Evolutionary conservation across 23 tunicate species (phyloP), one percentile per base, ranked within the genome.

Genomic region (Halocynthia aurantium): DNA sequence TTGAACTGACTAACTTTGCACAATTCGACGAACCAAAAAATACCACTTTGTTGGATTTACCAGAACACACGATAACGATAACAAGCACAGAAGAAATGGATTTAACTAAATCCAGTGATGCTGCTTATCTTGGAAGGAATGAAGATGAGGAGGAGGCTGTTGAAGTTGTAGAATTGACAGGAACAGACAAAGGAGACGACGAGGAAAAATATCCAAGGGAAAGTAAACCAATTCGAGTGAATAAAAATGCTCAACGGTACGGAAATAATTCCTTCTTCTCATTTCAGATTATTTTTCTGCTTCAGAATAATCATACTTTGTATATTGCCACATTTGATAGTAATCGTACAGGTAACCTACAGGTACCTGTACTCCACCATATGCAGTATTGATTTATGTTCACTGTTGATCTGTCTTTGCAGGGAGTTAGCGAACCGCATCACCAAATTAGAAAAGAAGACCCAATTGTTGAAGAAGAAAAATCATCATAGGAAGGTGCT

Each of bases 51-150:
- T 15, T 89, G 13, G 84, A 89, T 65, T 71, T 89, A 17, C 96
- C 96, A 11, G 64, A 89, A 44, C 96, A 89, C 62, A 62, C 57
- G 74, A 85, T 89, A 15, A 89, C 89, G 8, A 77, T 89, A 6
- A 87, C 87, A 57, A 83, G 81, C 51, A 80, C 85, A 7, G 85
- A 84, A 8, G 68, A 85, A 5, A 74, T 74, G 50, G 78, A 74
- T 74, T 56, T 74, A 54, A 53, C 78, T 15, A 56, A 53, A 54
- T 51, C 31, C 6, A 53, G 22, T 11, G 64, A 55, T 49, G 9
- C n/a, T 74, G 63, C 63, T n/a, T 74, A 51, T 56, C 78, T 74
- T 56, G 78, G 78, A 11, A 50, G 60, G 0, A 72, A 72, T 50
- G 31, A 52, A 17, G 17, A 62, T 12, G 57, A 56, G 71, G 76